Evolutionary conservation across 2,797 vertebrate genomes (phyloP), one percentile per base, ranked within the genome.

Genomic region (Paratrypauchen microcephalus): DNA sequence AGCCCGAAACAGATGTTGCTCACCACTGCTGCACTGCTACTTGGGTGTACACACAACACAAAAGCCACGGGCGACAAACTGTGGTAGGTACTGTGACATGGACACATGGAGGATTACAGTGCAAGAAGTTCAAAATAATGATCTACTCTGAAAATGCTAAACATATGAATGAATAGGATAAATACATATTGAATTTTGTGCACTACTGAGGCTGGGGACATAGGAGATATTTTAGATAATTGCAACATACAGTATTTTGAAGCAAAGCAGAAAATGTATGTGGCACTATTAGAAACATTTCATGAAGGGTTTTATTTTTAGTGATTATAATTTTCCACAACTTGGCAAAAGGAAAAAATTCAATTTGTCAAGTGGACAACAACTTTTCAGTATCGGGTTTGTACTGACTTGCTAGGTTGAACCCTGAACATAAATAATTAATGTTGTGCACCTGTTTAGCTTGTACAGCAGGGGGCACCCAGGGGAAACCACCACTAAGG

Each of bases 1-100:
- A 95, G 96, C 93, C 87, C 93, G 92, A 96, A 97, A 97, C 97
- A 98, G 96, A 98, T 97, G 97, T 97, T 95, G 94, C 90, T 91
- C 74, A 87, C 95, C 89, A 93, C 93, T 90, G 90, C 90, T 74
- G 86, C 41, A 64, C 91, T 85, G 90, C 94, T 93, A 91, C 89
- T 86, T 93, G 92, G 87, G 92, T 92, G 91, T 87, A 95, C 89
- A 91, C 83, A 61, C 32, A 36, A 36, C 58, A 60, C 58, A 60
- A 32, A 87, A 82, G 75, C 88, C 83, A 67, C 77, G 74, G 64
- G 88, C 85, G 83, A 87, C 87, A 91, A 91, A 86, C 85, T 73
- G 66, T 77, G 56, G 70, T 83, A 79, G 83, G 79, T 75, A 78
- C 73, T 75, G 80, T 84, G 79, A 89, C 87, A 91, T 0, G 9